These are phyloP conservation scores for Euura saliciscinereae DNA, from an alignment of 1,140 invertebrate genomes.

Conservation along the genomic window DNA sequence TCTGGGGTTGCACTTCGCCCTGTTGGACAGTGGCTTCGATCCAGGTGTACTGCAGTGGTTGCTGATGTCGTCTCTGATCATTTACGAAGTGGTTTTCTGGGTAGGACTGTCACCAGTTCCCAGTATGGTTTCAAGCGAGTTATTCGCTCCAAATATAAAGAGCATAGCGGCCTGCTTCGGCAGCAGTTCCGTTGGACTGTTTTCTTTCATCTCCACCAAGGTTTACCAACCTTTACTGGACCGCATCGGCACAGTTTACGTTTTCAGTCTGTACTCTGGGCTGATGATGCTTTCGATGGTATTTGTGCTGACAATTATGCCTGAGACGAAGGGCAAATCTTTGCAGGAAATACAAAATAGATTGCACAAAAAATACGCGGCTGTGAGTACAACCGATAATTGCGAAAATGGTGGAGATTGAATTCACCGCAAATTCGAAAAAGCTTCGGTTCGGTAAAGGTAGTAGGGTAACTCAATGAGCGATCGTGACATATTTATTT, in stretches of 20 bases:
- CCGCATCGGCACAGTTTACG: conserved; percentile 27
- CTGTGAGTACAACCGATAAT: too few species aligned
- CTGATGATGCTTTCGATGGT: conserved; percentile 50
- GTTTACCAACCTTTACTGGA: conserved; percentile 36
- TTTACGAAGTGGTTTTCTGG: conserved; percentile 35
- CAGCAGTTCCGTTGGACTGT: conserved; percentile 31
- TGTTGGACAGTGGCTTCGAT: conserved; percentile 20
- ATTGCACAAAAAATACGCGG: too few species aligned
- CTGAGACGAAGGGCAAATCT: conserved; percentile 66
- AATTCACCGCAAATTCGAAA: too few species aligned
- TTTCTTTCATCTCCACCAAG: conserved; percentile 40
- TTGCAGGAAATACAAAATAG: conserved; percentile 62
- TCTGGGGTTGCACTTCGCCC: conserved; percentile 34
- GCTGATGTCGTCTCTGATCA: conserved; percentile 35
- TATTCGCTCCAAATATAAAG: conserved; percentile 47
- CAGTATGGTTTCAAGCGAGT: conserved; percentile 46
- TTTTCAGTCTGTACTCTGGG: conserved; percentile 31
- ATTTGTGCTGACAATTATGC: conserved; percentile 61
- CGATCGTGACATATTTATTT: too few species aligned
- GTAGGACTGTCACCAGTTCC: conserved; percentile 35
- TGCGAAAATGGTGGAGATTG: too few species aligned
- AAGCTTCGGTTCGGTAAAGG: too few species aligned
- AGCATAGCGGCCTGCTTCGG: conserved; percentile 41
- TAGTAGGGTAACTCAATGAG: too few species aligned
- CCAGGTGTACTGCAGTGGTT: conserved; percentile 31